Evolutionary conservation across 2,888 invertebrate species (phyloP).

Genomic region (Tenthredo livida): DNA sequence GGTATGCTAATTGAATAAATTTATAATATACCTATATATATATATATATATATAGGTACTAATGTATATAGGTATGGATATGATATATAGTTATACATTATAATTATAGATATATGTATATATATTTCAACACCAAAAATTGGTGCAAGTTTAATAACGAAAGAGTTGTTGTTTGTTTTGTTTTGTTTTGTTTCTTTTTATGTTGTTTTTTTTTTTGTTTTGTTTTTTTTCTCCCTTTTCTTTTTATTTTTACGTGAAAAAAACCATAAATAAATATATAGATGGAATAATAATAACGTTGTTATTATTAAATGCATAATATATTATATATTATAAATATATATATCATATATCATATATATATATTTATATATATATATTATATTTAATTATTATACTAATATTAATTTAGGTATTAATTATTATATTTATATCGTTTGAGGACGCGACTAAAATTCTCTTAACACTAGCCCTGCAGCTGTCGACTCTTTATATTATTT

Average conservation of each 20-base stretch:
- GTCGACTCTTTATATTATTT: conserved; percentile 1
- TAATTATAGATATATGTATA: conserved; percentile 40
- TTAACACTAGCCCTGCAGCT: conserved; percentile 43
- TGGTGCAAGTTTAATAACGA: conserved; percentile 43
- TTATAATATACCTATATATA: not conserved
- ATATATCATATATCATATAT: not conserved
- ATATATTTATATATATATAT: conserved; percentile 7
- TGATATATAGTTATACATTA: conserved; percentile 16
- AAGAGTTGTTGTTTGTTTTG: not conserved
- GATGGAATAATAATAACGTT: conserved; percentile 54
- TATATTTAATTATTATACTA: conserved; percentile 36
- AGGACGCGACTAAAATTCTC: conserved; percentile 46
- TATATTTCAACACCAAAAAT: conserved; percentile 49
- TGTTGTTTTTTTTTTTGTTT: not conserved
- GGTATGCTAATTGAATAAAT: not conserved
- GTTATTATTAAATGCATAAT: conserved; percentile 52
- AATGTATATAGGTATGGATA: conserved; percentile 2
- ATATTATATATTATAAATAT: conserved; percentile 22
- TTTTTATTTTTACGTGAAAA: conserved; percentile 31
- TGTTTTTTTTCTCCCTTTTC: conserved; percentile 14
- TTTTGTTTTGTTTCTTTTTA: not conserved
- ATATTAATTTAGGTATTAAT: conserved; percentile 47
- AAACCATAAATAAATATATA: conserved; percentile 51
- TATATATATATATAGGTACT: not conserved
- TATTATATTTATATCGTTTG: conserved; percentile 47